Conservation (phyloP, 1,140 invertebrate genomes). For the Nephila pilipes region DNA sequence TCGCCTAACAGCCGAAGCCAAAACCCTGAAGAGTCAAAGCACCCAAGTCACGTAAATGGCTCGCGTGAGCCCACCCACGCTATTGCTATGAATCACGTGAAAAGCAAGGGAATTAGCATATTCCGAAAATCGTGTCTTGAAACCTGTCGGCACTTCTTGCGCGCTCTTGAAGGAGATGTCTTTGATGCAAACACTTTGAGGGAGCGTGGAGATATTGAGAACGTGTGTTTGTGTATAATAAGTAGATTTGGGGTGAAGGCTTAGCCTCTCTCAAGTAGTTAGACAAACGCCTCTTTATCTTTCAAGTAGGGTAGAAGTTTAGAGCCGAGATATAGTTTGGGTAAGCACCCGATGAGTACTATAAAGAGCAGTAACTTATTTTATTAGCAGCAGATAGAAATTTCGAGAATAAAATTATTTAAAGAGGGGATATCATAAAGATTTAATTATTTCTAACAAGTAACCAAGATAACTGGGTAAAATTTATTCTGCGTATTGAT, state of each 20-base stretch:
- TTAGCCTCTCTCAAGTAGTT: background rate
- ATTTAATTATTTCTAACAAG: too few species aligned
- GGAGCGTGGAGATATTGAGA: background rate
- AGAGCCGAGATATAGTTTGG: too few species aligned
- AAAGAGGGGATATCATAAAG: too few species aligned
- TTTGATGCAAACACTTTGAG: background rate
- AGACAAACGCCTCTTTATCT: background rate
- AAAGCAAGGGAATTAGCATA: slow-evolving; percentile 66
- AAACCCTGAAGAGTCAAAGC: background rate
- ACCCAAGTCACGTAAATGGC: slow-evolving; percentile 60
- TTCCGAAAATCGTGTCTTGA: slow-evolving; percentile 48
- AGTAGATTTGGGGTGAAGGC: background rate
- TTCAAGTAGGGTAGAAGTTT: background rate
- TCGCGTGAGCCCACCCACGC: slow-evolving; percentile 58
- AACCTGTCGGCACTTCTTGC: slow-evolving; percentile 65
- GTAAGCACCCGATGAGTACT: too few species aligned
- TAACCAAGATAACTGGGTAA: too few species aligned
- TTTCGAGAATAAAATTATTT: too few species aligned
- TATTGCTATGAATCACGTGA: slow-evolving; percentile 55
- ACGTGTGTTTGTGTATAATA: background rate
- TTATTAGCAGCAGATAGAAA: too few species aligned
- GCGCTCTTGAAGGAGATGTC: slow-evolving; percentile 26
- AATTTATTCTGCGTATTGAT: too few species aligned
- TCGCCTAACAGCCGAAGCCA: background rate
- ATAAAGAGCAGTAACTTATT: too few species aligned